Evolutionary conservation across 2,888 invertebrate species (phyloP).

Genomic region (Spodoptera littoralis): DNA sequence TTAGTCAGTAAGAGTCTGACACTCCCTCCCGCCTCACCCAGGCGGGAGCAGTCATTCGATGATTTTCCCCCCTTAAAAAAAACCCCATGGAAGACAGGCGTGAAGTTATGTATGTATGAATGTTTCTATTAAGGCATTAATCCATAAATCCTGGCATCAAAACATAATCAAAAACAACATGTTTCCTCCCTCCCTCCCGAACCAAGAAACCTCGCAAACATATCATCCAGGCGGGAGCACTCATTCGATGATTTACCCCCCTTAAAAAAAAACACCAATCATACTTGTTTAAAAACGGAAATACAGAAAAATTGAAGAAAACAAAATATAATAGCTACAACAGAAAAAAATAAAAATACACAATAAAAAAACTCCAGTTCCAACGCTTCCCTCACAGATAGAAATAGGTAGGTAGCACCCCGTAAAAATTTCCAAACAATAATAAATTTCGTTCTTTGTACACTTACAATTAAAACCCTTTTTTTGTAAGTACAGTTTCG

Average conservation of each 20-base stretch:
- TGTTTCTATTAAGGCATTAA: no score
- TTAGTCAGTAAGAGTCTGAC: no score
- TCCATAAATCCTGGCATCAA: background rate
- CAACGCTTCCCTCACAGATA: constrained; percentile 24
- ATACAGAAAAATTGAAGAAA: no score
- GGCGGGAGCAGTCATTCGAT: no score
- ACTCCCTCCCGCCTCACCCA: no score
- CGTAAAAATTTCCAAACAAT: constrained; percentile 42
- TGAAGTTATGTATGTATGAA: no score
- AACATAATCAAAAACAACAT: constrained; percentile 5
- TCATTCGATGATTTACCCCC: no score
- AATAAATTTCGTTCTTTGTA: constrained; percentile 55
- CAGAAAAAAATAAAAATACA: constrained; percentile 28
- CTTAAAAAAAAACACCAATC: no score
- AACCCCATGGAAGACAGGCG: no score
- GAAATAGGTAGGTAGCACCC: constrained; percentile 18
- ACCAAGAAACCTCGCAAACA: constrained; percentile 20
- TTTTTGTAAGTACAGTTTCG: constrained; percentile 45
- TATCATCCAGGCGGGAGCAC: constrained; percentile 14
- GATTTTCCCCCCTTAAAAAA: no score
- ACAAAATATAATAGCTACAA: constrained; percentile 19
- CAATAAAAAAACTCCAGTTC: constrained; percentile 1
- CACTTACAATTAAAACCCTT: constrained; percentile 57
- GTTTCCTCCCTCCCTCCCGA: constrained; percentile 13
- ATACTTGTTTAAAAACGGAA: no score